phyloP scores from a whole-genome alignment of 64 coral and sea anemone species.

The Montipora foliosa region DNA sequence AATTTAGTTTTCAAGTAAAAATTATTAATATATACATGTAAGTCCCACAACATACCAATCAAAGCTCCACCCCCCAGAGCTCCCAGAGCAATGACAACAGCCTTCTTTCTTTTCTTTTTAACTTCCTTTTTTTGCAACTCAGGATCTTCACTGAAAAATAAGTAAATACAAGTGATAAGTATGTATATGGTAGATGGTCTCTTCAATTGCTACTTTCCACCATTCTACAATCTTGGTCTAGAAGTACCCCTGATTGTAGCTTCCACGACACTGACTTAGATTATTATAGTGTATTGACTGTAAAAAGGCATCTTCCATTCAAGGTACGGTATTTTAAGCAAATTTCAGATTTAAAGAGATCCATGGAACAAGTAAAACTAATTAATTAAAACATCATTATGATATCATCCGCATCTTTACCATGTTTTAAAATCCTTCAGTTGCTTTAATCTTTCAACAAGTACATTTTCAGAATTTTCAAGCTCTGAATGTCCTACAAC shows the following conservation, averaged over 20 bases:
- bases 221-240: too few relatives aligned
- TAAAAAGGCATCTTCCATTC: not conserved
- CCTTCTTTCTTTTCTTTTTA: slow-evolving; percentile 9
- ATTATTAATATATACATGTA: too few relatives aligned
- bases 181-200: too few relatives aligned
- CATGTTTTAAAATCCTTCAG: slow-evolving; percentile 10
- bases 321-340: too few relatives aligned
- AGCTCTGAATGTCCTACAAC: slow-evolving; percentile 2
- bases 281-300: not conserved
- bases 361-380: too few relatives aligned
- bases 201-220: too few relatives aligned
- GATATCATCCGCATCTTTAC: not conserved
- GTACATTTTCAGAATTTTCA: slow-evolving; percentile 40
- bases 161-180: not conserved
- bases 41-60: slow-evolving; percentile 15
- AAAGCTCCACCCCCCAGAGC: slow-evolving; percentile 65
- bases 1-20: not conserved
- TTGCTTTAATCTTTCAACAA: not conserved
- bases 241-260: too few relatives aligned
- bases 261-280: too few relatives aligned
- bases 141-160: slow-evolving; percentile 50
- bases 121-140: slow-evolving; percentile 50
- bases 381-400: too few relatives aligned
- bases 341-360: too few relatives aligned
- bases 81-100: slow-evolving; percentile 71